A percentile compares a stretch with the other conserved stretches of the same genome.
Evolutionary conservation across 2,797 vertebrate genomes (phyloP).

Genomic region (Harpagifer antarcticus): DNA sequence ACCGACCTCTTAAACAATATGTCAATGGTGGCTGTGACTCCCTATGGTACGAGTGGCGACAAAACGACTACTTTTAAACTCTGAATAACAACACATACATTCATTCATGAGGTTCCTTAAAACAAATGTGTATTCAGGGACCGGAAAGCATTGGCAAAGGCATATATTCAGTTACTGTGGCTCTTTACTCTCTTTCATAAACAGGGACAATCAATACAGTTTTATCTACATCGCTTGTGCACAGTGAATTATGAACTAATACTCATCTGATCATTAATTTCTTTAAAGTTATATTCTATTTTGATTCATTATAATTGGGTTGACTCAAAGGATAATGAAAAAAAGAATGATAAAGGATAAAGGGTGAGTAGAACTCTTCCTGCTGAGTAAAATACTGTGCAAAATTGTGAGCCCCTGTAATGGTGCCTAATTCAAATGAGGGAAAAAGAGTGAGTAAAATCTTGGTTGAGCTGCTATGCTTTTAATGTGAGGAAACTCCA

Average conservation of each 20-base stretch:
- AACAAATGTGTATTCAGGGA: not conserved
- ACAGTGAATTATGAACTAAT: slow-evolving; percentile 29
- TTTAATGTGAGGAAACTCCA: slow-evolving; percentile 19
- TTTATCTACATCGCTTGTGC: slow-evolving; percentile 20
- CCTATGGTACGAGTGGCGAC: not conserved
- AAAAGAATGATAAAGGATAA: not conserved
- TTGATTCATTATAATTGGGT: slow-evolving; percentile 12
- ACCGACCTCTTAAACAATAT: slow-evolving; percentile 37
- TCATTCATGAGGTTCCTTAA: not conserved
- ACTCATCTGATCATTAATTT: slow-evolving; percentile 17
- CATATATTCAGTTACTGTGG: not conserved
- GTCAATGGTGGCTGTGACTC: slow-evolving; percentile 44
- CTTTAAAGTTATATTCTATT: slow-evolving; percentile 7
- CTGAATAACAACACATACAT: slow-evolving; percentile 5
- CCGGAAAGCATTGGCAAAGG: not conserved
- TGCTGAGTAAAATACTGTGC: not conserved
- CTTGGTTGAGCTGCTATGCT: slow-evolving; percentile 10
- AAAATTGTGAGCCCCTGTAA: not conserved
- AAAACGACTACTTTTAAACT: slow-evolving; percentile 2
- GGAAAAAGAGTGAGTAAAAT: slow-evolving; percentile 12
- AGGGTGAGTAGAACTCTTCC: not conserved
- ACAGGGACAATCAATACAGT: slow-evolving; percentile 10
- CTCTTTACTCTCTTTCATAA: slow-evolving; percentile 16
- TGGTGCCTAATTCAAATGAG: not conserved
- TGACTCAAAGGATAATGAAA: not conserved